Base-by-base conservation (phyloP, 1,140 invertebrate genomes). In the Drosophila oshimai region DNA sequence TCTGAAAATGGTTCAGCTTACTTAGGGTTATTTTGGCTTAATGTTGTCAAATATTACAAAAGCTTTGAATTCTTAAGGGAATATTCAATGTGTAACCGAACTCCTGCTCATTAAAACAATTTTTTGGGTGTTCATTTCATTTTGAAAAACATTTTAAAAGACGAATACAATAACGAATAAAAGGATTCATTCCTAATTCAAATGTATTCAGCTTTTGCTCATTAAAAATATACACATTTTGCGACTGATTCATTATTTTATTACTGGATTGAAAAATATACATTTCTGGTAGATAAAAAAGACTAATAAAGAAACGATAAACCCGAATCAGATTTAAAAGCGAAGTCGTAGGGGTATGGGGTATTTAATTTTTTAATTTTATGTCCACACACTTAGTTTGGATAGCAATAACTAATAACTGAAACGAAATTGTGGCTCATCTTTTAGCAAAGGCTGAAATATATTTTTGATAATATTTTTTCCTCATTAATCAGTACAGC, bases 401-500 rank as follows among this genome's bases (percentile, higher is more conserved):
- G n/a, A 9, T 44, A 26, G 41, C 12, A 26, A 6, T 22, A 17
- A 13, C 26, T 7, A 33, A 33, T 47, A 53, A 15, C 29, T 33
- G 46, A 22, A 4, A 50, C 26, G n/a, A 51, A 22, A 10, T 17
- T 34, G 7, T 20, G 20, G n/a, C n/a, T n/a, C n/a, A n/a, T n/a
- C 18, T 24, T 50, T 37, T 37, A 24, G 41, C 12, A 22, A 17
- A 24, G n/a, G 6, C 22, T 13, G 42, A 24, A 28, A 29, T 26
- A 9, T 24, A 44, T 26, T 60, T 60, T 26, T 9, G 26, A 26
- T 33, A 39, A 62, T 37, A 28, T 15, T 47, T 65, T 54, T 26
- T 26, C 22, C 6, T 24, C 50, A 65, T 67, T 50, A 50, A 67
- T 50, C 24, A 49, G 34, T 33, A 46, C 42, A 65, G 28, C 60